Evolutionary conservation across 2,797 vertebrate species (phyloP), one percentile per base, ranked within the genome.

Genomic region (Coendou prehensilis): DNA sequence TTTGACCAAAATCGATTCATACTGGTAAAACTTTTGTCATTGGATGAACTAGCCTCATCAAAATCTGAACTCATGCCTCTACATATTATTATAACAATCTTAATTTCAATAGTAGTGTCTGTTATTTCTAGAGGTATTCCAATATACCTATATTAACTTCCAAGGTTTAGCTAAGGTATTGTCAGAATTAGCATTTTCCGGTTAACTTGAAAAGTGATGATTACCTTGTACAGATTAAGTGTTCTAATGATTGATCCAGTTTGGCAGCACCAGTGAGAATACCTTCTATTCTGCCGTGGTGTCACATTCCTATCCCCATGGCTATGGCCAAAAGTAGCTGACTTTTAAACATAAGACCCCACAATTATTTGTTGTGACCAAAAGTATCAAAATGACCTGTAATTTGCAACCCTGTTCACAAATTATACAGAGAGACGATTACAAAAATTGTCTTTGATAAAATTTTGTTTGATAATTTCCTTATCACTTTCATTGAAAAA

Each of bases 401-500:
- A 75, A 30, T 33, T 63, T 81, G 0, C 86, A 79, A 79, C 4
- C 15, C 28, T 94, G 59, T 37, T 94, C 52, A 81, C 26, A 83
- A 33, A 78, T 81, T 75, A 30, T 45, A 13, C 45, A n/a, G 11
- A 45, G 10, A 76, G 10, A 95, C 2, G 28, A 79, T 18, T 93
- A 4, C 0, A 89, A 64, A 87, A 91, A 80, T 63, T 85, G 33
- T 41, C 56, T 85, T 28, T 85, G n/a, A 90, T 73, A 54, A 87
- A 71, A 37, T 61, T 86, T 75, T 82, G 9, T 61, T 73, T 76
- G 9, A 90, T 47, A 56, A n/a, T 23, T 87, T 91, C 91, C 87
- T 76, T 64, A 83, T 89, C 41, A 78, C 23, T 93, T 75, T 80
- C 20, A 89, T 80, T 80, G 79, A 94, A 92, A n/a, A 92, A 90